Evolutionary conservation across 2,113 vertebrate genomes (phyloP).

Genomic region (Corvus cornix): DNA sequence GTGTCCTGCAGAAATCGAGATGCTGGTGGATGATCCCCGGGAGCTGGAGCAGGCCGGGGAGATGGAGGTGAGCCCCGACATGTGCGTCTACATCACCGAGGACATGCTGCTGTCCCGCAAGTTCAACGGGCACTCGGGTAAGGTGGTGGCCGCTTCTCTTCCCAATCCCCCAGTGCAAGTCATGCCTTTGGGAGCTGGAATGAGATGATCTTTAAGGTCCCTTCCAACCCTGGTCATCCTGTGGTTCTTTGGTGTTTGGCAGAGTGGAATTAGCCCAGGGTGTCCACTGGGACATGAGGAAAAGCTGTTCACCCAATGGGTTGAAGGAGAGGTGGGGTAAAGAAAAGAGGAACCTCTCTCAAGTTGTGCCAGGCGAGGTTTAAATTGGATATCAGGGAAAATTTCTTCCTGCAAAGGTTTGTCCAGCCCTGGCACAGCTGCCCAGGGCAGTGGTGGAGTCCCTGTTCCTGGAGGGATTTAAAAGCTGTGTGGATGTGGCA

Average conservation of each 20-base stretch:
- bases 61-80: constrained; percentile 88
- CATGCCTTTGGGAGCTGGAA: fast-evolving
- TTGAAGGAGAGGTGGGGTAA: neutral
- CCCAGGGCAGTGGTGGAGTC: neutral
- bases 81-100: constrained; percentile 97
- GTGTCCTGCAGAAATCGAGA: constrained; percentile 87
- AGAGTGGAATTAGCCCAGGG: fast-evolving
- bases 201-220: neutral
- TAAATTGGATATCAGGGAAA: neutral
- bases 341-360: neutral
- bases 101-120: constrained; percentile 93
- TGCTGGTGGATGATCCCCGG: constrained; percentile 97
- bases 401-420: neutral
- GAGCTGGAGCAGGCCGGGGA: constrained; percentile 90
- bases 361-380: neutral
- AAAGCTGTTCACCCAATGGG: fast-evolving
- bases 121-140: constrained; percentile 91
- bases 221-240: neutral
- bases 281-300: fast-evolving
- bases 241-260: neutral
- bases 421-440: neutral
- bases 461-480: neutral
- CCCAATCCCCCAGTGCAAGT: fast-evolving
- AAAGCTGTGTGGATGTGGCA: neutral
- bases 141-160: neutral